Base-by-base conservation (phyloP, 2,888 invertebrate genomes). In the Volucella zonaria region DNA sequence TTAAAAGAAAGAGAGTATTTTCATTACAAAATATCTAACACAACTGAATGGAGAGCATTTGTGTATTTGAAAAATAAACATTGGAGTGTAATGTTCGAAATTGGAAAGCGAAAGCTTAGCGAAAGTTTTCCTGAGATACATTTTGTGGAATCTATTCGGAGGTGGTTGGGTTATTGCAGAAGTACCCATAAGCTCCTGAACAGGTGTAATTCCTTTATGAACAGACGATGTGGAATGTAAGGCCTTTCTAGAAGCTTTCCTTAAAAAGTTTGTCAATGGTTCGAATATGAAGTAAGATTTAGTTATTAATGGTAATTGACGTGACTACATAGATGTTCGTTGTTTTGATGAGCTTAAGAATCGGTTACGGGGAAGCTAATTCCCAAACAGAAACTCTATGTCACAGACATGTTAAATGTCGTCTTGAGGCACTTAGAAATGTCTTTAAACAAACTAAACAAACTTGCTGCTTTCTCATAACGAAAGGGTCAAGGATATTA, bases 11-110 rank as follows among this genome's bases (percentile, higher is more conserved):
- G 11, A 59, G 14, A 54, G 59, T 71, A 67, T 58, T 61, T 80
- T 80, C 83, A 51, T 51, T 71, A 71, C 70, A 83, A 83, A 83
- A 80, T 80, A 56, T 76, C 83, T 61, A 75, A 83, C 75, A 58
- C 83, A 62, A 83, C 83, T 83, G 75, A 83, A 61, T 58, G 70
- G 67, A 15, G 56, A 11, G 14, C 12, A 23, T 56, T 67, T 67
- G 61, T 67, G 58, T 77, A 51, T 61, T 77, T 73, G 71, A 61
- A 71, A 83, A 80, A 83, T 67, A 83, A 83, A 83, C 80, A 83
- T 56, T 51, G 23, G 43, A 45, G 66, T 66, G 23, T 54, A 70
- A 14, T 83, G 75, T 79, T 79, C 79, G 79, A 83, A 83, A 43
- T 23, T 43, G 52, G 79, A 59, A 45, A 49, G 38, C 40, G 67